These are phyloP conservation scores for Euglossa dilemma DNA, from an alignment of 1,140 invertebrate species.

Conservation along the genomic window DNA sequence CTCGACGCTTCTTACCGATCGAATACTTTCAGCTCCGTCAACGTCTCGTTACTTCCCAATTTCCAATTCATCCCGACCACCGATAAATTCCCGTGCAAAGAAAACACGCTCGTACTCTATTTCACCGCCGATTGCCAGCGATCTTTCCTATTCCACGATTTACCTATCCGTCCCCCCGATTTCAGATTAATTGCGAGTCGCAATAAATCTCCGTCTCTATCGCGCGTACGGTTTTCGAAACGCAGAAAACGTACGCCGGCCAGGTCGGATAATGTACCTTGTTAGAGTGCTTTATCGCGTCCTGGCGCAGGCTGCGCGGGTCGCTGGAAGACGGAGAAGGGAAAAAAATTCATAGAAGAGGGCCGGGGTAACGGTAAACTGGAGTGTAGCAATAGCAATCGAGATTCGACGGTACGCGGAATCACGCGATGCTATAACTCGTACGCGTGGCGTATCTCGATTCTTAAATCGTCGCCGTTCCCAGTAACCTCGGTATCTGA, in stretches of 20 bases:
- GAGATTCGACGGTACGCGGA: slow-evolving; percentile 15
- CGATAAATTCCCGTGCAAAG: no score
- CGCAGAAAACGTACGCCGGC: not conserved
- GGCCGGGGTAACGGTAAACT: slow-evolving; percentile 27
- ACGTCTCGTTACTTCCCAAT: no score
- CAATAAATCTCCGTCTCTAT: not conserved
- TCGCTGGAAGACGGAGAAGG: not conserved
- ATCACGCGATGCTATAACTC: slow-evolving; percentile 54
- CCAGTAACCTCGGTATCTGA: slow-evolving; percentile 7
- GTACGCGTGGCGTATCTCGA: slow-evolving; percentile 24
- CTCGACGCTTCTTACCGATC: no score
- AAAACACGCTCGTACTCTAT: no score
- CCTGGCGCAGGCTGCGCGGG: not conserved
- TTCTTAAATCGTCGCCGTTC: slow-evolving; percentile 47
- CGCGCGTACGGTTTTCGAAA: not conserved
- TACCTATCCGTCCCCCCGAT: no score
- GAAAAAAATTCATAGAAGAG: slow-evolving; percentile 10
- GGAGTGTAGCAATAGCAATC: slow-evolving; percentile 15
- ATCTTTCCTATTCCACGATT: no score
- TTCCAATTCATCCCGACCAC: no score
- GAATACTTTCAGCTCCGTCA: no score
- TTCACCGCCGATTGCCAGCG: no score
- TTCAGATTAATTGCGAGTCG: no score
- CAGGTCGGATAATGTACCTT: slow-evolving; percentile 1
- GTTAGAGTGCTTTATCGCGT: slow-evolving; percentile 11